Evolutionary conservation across 1,140 invertebrate genomes (phyloP).

Genomic region (Mycetomoellerius zeteki): DNA sequence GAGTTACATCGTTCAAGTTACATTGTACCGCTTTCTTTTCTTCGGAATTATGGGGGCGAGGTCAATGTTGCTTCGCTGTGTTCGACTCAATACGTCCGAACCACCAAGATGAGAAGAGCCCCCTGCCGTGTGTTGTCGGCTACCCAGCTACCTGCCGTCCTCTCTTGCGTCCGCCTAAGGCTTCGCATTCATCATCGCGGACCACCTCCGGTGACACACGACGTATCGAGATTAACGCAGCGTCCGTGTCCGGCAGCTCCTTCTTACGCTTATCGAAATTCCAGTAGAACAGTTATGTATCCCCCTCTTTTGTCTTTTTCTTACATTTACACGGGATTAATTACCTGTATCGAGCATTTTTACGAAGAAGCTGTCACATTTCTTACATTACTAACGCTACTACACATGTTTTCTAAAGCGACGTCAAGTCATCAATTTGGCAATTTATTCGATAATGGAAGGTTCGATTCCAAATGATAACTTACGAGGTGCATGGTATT

Average conservation of each 20-base stretch:
- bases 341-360: background rate
- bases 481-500: background rate
- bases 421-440: background rate
- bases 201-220: conserved; percentile 82
- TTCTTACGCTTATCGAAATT: conserved; percentile 63
- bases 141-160: conserved; percentile 73
- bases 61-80: conserved; percentile 50
- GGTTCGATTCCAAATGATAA: conserved; percentile 16
- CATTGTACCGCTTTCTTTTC: conserved; percentile 51
- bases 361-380: background rate
- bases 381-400: background rate
- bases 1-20: conserved; percentile 37
- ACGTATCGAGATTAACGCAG: conserved; percentile 75
- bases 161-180: conserved; percentile 69
- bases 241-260: conserved; percentile 55
- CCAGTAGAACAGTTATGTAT: background rate
- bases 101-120: conserved; percentile 72
- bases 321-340: conserved; percentile 24
- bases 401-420: background rate
- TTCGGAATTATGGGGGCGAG: conserved; percentile 22
- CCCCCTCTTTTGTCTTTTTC: background rate
- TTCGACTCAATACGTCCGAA: conserved; percentile 49
- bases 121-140: conserved; percentile 77
- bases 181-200: conserved; percentile 81
- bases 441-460: conserved; percentile 6